Evolutionary conservation across 2,797 vertebrate species (phyloP), one percentile per base, ranked within the genome.

Genomic region (Hylomyscus alleni): DNA sequence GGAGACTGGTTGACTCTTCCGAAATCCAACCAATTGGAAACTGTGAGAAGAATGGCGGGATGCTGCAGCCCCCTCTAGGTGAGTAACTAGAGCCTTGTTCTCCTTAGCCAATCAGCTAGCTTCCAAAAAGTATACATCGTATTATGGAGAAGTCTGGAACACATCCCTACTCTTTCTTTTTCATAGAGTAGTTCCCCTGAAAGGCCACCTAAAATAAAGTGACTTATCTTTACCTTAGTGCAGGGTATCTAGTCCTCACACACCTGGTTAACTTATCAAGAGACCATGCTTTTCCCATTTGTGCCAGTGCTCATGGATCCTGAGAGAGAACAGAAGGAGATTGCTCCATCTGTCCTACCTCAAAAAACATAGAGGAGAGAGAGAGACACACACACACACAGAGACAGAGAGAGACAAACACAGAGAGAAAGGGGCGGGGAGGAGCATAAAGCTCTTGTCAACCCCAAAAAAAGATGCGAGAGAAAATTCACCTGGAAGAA

Each of bases 1-100:
- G 99, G 99, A 98, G 99, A 86, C 98, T 99, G 97, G 99, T 99
- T 97, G 99, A 99, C 98, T 99, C 99, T 7, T 99, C 99, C 0
- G 99, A 99, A 98, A 99, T 99, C 97, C 99, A 99, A 98, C 99
- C 99, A 24, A 99, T 99, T 52, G 99, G 99, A 14, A 99, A 99
- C 98, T 99, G 99, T 95, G 99, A 99, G 98, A 99, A 99, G 98
- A 99, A 99, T 0, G 99, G 99, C 78, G 99, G 99, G 76, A 99
- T 99, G 99, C 98, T 99, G 97, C 99, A 99, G 98, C 99, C 99
- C 1, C 99, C 99, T 0, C 98, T 99, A 65, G 99, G 99, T 99
- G 95, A 99, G 99, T 97, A 91, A 92, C 47, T 93, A 87, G 54
- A 76, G 31, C 58, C 37, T 76, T 50, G 56, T 13, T 72, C 54